Percentiles rank a stretch among this genome's conserved stretches.
phyloP scores from a whole-genome alignment of 1,140 invertebrate genomes.

The Drosophila repletoides region DNA sequence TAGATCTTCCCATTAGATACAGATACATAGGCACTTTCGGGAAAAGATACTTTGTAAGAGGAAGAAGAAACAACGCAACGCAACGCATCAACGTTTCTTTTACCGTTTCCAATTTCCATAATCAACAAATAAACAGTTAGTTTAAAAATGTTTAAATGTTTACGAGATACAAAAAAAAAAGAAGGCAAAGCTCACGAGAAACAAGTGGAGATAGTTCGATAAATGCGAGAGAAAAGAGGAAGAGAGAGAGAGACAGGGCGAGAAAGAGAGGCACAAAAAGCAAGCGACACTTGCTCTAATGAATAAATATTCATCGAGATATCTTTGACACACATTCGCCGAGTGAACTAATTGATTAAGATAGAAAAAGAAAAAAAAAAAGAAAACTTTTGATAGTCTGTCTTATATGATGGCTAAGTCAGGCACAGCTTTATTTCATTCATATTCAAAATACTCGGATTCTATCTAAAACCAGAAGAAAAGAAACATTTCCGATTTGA shows the following conservation, averaged over 20 bases:
- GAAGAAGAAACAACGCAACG: no score
- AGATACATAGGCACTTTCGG: slow-evolving; percentile 18
- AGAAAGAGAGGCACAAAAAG: not conserved
- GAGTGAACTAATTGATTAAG: slow-evolving; percentile 70
- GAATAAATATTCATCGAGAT: slow-evolving; percentile 62
- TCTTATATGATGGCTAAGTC: not conserved
- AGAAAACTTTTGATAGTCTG: slow-evolving; percentile 35
- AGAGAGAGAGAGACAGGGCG: not conserved
- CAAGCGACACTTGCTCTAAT: slow-evolving; percentile 55
- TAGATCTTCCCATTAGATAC: not conserved
- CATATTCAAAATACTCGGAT: slow-evolving; percentile 64
- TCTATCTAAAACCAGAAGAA: no score
- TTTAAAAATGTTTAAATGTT: slow-evolving; percentile 49
- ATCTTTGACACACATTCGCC: slow-evolving; percentile 61
- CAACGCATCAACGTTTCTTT: slow-evolving; percentile 49
- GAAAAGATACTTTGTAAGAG: slow-evolving; percentile 20
- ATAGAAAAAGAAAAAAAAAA: slow-evolving; percentile 41
- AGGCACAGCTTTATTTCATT: slow-evolving; percentile 42
- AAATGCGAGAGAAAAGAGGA: not conserved
- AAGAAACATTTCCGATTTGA: slow-evolving; percentile 68
- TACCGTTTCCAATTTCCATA: slow-evolving; percentile 77
- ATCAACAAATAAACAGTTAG: slow-evolving; percentile 66
- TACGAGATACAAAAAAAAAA: not conserved
- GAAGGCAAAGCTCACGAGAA: not conserved
- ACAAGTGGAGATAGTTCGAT: not conserved